phyloP scores from a whole-genome alignment of 2,113 vertebrate species.

The Platichthys stellatus region DNA sequence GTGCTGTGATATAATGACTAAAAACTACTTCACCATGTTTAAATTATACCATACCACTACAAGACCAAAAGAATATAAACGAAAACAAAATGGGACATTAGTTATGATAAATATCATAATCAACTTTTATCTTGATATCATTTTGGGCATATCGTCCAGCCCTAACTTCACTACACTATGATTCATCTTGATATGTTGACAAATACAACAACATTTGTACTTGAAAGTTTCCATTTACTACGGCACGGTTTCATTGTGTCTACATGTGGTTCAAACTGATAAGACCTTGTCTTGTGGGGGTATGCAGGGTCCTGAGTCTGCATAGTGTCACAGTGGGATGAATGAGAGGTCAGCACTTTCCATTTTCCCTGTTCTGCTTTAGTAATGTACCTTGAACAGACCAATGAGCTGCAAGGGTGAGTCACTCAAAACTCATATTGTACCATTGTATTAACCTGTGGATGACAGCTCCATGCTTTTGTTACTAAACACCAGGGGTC shows the following conservation, averaged over 20 bases:
- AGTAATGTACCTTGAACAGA: slow-evolving; percentile 14
- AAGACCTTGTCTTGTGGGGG: background rate
- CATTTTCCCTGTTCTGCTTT: slow-evolving; percentile 4
- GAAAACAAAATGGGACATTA: too few species aligned
- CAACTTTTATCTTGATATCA: too few species aligned
- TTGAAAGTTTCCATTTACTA: background rate
- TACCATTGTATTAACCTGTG: slow-evolving; percentile 33
- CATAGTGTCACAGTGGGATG: slow-evolving; percentile 5
- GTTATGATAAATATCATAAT: too few species aligned
- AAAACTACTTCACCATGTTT: too few species aligned
- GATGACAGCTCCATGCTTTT: slow-evolving; percentile 29
- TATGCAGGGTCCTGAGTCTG: background rate
- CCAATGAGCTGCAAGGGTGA: slow-evolving; percentile 41
- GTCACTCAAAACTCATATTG: slow-evolving; percentile 32
- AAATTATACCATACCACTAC: too few species aligned
- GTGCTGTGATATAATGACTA: too few species aligned
- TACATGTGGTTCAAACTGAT: background rate
- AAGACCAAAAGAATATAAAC: too few species aligned
- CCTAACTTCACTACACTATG: too few species aligned
- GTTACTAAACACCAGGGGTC: slow-evolving; percentile 12
- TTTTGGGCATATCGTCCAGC: too few species aligned
- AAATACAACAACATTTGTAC: background rate
- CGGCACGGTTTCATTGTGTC: background rate
- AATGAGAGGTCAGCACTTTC: slow-evolving; percentile 26
- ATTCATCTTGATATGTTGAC: too few species aligned